Evolutionary conservation across 2,888 invertebrate genomes (phyloP), one percentile per base, ranked within the genome.

Genomic region (Machimus rusticus): DNA sequence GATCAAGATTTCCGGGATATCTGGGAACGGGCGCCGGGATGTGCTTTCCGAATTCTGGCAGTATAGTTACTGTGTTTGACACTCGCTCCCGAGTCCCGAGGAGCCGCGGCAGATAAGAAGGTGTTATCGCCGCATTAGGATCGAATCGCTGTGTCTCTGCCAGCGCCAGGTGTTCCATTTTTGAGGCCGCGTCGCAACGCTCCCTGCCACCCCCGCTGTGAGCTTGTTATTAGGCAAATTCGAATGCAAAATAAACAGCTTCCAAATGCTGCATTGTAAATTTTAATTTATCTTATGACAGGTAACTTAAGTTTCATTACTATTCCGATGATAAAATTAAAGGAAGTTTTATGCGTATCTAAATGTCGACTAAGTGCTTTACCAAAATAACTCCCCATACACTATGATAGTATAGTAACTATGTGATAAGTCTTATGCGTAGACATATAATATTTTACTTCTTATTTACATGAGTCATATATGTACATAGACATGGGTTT

Each of bases 101-200:
- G 43, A 85, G n/a, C n/a, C 28, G 74, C 46, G n/a, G 74, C 74
- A 74, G 85, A 85, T 85, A 85, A 85, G 82, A 37, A 84, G 74
- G 74, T 74, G 85, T 85, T 85, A 85, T 85, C 85, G 31, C 9
- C 85, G 74, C 85, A 85, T 85, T 85, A 85, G 85, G 85, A 85
- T 46, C 57, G 74, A 46, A 85, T 85, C 85, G 74, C 31, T 74
- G 74, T 85, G 34, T 85, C 57, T 82, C 82, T 34, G 82, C n/a
- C 85, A 85, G 85, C 16, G 82, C n/a, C 85, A 85, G 85, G 85
- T 85, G 85, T 74, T 74, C 74, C 16, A 85, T 51, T 85, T 74
- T 85, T 76, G 66, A 66, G 66, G 28, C 28, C 66, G 9, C 66
- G 28, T 66, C 28, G 6, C 2, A 28, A 28, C 66, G 23, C 28